Evolutionary conservation across 2,797 vertebrate species (phyloP).

Genomic region (Falco novaeseelandiae): DNA sequence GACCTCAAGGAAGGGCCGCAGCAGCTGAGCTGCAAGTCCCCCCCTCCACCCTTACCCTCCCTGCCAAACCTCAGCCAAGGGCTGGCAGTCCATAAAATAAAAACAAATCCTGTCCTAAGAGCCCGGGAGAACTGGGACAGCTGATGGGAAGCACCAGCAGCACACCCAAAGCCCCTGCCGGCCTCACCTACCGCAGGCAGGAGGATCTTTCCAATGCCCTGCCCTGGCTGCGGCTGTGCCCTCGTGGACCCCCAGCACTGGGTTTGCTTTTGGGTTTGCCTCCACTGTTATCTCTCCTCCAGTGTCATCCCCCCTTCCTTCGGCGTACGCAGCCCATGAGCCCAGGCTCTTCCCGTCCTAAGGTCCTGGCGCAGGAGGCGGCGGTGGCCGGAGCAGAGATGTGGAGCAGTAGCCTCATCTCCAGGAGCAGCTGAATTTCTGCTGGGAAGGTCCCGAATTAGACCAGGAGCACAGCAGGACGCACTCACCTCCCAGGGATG

Average conservation of each 20-base stretch:
- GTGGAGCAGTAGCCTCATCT: not conserved
- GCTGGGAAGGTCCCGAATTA: not conserved
- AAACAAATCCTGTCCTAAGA: not conserved
- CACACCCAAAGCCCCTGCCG: not conserved
- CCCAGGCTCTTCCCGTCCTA: not conserved
- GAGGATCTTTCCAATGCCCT: not conserved
- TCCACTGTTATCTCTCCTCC: not conserved
- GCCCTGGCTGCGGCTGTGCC: accelerated
- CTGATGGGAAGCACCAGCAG: not conserved
- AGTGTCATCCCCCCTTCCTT: not conserved
- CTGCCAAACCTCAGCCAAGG: not conserved
- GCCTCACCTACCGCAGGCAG: not conserved
- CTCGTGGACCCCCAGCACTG: not conserved
- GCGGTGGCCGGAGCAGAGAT: not conserved
- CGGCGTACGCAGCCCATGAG: not conserved
- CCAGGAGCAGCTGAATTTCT: not conserved
- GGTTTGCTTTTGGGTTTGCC: not conserved
- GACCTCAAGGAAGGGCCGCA: not conserved
- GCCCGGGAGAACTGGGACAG: not conserved
- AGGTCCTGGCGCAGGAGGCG: not conserved
- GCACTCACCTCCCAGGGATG: not conserved
- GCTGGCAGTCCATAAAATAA: not conserved
- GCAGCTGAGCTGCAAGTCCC: not conserved
- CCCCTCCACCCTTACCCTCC: not conserved
- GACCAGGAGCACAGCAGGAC: not conserved